Percentiles rank a stretch among this genome's conserved stretches.
Evolutionary conservation across 2,888 invertebrate genomes (phyloP).

Genomic region (Himalopsyche kuldschensis): DNA sequence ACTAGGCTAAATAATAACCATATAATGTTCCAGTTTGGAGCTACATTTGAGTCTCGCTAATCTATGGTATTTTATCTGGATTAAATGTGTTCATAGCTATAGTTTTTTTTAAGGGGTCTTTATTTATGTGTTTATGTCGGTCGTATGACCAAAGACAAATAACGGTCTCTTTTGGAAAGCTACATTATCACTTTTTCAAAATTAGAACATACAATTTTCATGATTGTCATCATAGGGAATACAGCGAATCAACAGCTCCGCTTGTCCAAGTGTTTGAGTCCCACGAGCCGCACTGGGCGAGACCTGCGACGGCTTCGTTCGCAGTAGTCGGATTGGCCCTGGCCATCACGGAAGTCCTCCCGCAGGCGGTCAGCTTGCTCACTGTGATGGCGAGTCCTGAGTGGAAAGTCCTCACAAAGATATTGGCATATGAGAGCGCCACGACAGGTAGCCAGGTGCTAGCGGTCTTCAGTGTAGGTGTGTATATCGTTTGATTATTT

Average conservation of each 20-base stretch:
- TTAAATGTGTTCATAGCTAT: no score
- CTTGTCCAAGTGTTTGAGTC: slow-evolving; percentile 63
- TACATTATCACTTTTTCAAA: no score
- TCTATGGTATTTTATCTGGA: no score
- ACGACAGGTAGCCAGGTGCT: slow-evolving; percentile 65
- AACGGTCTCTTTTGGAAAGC: no score
- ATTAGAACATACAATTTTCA: background rate
- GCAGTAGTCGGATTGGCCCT: slow-evolving; percentile 63
- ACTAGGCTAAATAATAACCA: no score
- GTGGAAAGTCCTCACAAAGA: slow-evolving; percentile 64
- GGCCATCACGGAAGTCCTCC: slow-evolving; percentile 65
- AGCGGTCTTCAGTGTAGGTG: slow-evolving; percentile 66
- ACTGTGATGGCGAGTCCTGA: slow-evolving; percentile 63
- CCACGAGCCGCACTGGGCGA: slow-evolving; percentile 62
- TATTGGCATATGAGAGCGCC: slow-evolving; percentile 62
- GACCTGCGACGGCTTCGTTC: slow-evolving; percentile 61
- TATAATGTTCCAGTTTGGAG: no score
- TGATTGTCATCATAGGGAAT: slow-evolving; percentile 48
- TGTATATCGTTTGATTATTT: background rate
- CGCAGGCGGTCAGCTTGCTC: slow-evolving; percentile 58
- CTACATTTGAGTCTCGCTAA: no score
- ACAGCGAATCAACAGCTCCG: slow-evolving; percentile 62
- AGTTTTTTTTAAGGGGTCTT: no score
- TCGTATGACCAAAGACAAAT: no score
- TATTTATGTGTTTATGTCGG: no score